Conservation (phyloP, 2,888 invertebrate species). For the Tachina fera region DNA sequence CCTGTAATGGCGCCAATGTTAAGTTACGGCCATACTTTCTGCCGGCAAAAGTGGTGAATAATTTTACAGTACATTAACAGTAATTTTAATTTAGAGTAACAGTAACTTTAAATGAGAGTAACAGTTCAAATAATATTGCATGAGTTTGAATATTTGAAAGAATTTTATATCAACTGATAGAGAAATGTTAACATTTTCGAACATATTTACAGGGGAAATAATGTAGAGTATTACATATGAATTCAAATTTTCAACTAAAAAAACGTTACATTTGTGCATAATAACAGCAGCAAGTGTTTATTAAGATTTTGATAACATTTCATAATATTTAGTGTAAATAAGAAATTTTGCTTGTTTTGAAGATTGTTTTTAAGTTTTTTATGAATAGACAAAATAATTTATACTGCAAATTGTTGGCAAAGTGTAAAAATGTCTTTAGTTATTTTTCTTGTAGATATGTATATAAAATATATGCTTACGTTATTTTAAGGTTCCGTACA, state of each 20-base stretch:
- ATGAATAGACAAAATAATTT: too few relatives aligned
- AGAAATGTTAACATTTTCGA: slow-evolving; percentile 20
- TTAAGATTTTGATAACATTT: too few relatives aligned
- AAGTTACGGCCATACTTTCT: neutral
- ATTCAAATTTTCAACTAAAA: slow-evolving; percentile 12
- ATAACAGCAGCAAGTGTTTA: neutral
- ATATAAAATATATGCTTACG: too few relatives aligned
- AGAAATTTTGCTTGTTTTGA: too few relatives aligned
- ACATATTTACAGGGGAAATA: slow-evolving; percentile 2
- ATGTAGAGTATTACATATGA: neutral
- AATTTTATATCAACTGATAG: slow-evolving; percentile 5
- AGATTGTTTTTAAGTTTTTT: too few relatives aligned
- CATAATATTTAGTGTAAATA: too few relatives aligned
- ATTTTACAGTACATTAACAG: too few relatives aligned
- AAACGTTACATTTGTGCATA: slow-evolving; percentile 6
- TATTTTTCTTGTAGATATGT: too few relatives aligned
- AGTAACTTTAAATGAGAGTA: neutral
- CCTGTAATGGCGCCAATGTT: slow-evolving; percentile 49
- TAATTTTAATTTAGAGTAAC: neutral
- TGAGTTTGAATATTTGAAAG: neutral
- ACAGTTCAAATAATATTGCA: slow-evolving; percentile 5
- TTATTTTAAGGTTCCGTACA: too few relatives aligned
- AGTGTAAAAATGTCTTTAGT: too few relatives aligned
- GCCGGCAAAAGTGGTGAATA: neutral
- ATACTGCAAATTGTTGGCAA: too few relatives aligned